Base-by-base conservation (phyloP, 2,888 invertebrate genomes). In the Diadegma fenestrale region DNA sequence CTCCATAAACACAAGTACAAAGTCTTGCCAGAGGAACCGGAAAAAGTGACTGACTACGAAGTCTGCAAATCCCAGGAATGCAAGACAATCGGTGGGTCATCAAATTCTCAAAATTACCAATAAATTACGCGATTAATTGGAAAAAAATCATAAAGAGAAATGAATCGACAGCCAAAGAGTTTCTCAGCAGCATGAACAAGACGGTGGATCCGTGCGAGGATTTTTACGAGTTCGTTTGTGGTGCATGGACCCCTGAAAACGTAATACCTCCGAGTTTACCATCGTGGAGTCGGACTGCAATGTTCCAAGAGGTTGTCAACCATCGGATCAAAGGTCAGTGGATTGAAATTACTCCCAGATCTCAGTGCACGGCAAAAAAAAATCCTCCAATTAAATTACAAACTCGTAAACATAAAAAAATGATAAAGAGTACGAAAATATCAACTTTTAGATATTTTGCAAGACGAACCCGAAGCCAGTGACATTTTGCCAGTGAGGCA, bases 151-250 rank as follows among this genome's bases (percentile, higher is more conserved):
- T 19, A 4, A 54, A 10, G 12, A 12, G 30, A 48, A 37, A 63
- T 48, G 10, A 54, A n/a, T 66, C 82, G 61, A 19, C 51, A 88
- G 88, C 84, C 12, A 68, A 82, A 0, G 87, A 86, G 26, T 84
- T 88, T 26, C 64, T 82, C 33, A 77, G 79, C 33, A 80, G 86
- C 17, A 89, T 90, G 83, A 83, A 91, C 68, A 80, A 86, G 64
- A 86, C 85, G 8, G 80, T 83, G 2, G 80, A 91, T 85, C 91
- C 91, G 4, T 91, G 91, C 48, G 86, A 90, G 0, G 75, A 91
- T 77, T 91, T 91, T 72, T 90, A 89, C 68, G 88, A 91, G 14
- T 91, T 88, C 45, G 73, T 88, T 0, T 91, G 91, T 73, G 90
- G 90, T 41, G 88, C 86, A 10, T 91, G 88, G 88, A 12, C 43